Evolutionary conservation across 1,140 invertebrate genomes (phyloP).

Genomic region (Olivierus martensii): DNA sequence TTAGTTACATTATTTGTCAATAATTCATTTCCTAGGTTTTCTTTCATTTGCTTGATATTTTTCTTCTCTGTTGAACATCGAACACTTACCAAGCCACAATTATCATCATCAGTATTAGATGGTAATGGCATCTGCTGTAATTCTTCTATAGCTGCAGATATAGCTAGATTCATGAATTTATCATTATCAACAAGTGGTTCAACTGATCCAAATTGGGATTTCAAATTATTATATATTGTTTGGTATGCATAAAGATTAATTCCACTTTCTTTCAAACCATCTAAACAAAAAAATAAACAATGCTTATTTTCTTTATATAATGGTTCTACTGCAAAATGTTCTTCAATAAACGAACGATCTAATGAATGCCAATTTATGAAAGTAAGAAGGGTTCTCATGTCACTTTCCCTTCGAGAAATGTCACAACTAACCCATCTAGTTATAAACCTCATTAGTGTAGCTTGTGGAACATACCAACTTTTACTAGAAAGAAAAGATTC

Average conservation of each 20-base stretch:
- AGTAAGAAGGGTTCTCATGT: constrained; percentile 38
- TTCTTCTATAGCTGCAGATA: constrained; percentile 30
- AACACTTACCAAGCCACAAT: neutral
- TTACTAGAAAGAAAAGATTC: constrained; percentile 26
- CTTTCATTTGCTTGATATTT: too few relatives aligned
- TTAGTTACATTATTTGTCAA: too few relatives aligned
- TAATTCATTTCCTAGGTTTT: too few relatives aligned
- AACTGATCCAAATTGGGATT: constrained; percentile 32
- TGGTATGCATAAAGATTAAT: constrained; percentile 39
- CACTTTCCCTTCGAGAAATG: constrained; percentile 32
- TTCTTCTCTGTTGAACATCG: neutral
- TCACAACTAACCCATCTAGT: constrained; percentile 40
- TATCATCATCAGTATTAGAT: constrained; percentile 6
- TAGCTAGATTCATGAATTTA: constrained; percentile 30
- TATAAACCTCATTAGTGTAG: constrained; percentile 32
- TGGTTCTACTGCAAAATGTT: constrained; percentile 36
- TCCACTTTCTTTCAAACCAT: constrained; percentile 40
- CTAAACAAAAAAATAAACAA: constrained; percentile 40
- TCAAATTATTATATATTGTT: constrained; percentile 35
- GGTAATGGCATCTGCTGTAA: constrained; percentile 19
- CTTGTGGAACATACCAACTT: constrained; percentile 23
- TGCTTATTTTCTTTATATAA: constrained; percentile 37
- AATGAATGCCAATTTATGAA: constrained; percentile 35
- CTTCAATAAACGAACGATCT: constrained; percentile 32
- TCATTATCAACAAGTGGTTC: constrained; percentile 26